Evolutionary conservation across 2,797 vertebrate genomes (phyloP), one percentile per base, ranked within the genome.

Genomic region (Tenualosa ilisha): DNA sequence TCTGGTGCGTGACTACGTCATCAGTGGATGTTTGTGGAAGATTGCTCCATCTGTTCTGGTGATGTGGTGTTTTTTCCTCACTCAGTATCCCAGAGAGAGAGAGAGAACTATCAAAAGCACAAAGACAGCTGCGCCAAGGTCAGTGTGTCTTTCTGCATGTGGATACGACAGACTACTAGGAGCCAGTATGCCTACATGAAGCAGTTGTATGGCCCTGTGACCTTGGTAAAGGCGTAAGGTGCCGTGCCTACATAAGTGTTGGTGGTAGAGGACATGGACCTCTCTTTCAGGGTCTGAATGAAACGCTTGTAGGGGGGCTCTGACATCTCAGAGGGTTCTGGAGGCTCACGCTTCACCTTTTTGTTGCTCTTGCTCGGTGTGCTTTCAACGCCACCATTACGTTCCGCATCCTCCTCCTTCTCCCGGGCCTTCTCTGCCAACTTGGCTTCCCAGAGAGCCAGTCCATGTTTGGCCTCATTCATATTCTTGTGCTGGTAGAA

Each of bases 401-500:
- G 97, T 50, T 99, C 98, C 0, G 96, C 95, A 6, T 99, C 98
- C 81, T 99, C 98, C 84, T 98, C 98, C 81, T 99, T 98, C 91
- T 99, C 98, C 31, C 98, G 95, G 53, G 98, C 97, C 90, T 99
- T 99, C 88, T 98, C 98, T 6, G 97, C 98, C 98, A 99, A 97
- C 89, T 99, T 99, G 75, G 98, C 98, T 88, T 99, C 98, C 98
- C 98, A 99, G 86, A 98, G 93, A 31, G 97, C 97, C 92, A 99
- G 93, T 31, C 98, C 98, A 0, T 99, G 99, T 88, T 99, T 99
- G 54, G 99, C 97, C 93, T 99, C 98, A 6, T 98, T 99, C 96
- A 99, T 94, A 89, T 97, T 99, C 94, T 99, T 99, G 93, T 99
- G 99, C 96, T 99, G 98, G 94, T 99, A 99, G 90, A 99, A 99